Base-by-base conservation (phyloP, 35 echinoderm and acorn worm genomes). In the Holothuria glaberrima region DNA sequence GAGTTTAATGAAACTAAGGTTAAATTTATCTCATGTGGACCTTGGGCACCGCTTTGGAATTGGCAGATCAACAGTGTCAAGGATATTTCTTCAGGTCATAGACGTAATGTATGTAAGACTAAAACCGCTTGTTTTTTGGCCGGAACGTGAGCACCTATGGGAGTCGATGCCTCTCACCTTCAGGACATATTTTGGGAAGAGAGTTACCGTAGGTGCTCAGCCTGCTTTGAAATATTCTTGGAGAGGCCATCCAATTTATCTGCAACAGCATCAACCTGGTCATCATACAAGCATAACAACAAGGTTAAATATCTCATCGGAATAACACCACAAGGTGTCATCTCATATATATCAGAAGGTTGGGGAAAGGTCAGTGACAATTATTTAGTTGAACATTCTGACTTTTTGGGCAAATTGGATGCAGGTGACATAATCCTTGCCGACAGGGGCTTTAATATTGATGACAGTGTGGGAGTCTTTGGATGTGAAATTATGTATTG, bases 361-460 rank as follows among this genome's bases (percentile, higher is more conserved):
- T 66, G 63, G 63, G 63, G 63, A 22, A 66, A 19, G 28, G 63
- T 65, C 27, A 65, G 61, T 65, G 61, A 65, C 61, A 65, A 65
- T 9, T 32, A 32, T 35, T 75, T 32, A 46, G 25, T 32, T 46
- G 72, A 20, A 25, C 33, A 46, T 75, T 32, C 38, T 6, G 72
- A 46, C 27, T 65, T 65, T 65, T 28, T 65, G 27, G 27, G 61
- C 19, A 65, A 65, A 17, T 28, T 65, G 19, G 27, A 65, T 28
- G 20, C 64, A 68, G 64, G 64, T 28, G 64, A 68, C 33, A 78
- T 78, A 14, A 50, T 78, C 13, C 74, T 78, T 78, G 74, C 74
- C 46, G 74, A 78, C 74, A 36, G 33, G 46, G 74, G 74, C 22
- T 78, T 35, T 34, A 78, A 78, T 50, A 78, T 78, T 78, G 74